Conservation (phyloP, 2,113 vertebrate genomes). For the Empidonax alnorum region DNA sequence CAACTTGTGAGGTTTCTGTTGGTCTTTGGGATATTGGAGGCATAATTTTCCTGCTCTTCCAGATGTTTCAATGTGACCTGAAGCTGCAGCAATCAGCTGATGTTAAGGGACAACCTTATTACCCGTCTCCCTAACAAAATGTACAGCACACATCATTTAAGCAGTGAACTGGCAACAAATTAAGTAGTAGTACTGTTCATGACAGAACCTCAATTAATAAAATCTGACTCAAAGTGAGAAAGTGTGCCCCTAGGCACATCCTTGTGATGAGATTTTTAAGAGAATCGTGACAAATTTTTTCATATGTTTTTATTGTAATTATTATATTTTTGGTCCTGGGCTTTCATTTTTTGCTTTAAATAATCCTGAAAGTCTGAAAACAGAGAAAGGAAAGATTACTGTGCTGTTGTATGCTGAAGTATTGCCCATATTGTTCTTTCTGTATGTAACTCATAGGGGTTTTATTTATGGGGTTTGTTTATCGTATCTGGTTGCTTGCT, state of each 20-base stretch:
- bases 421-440: background rate
- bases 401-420: background rate
- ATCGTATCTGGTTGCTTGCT: background rate
- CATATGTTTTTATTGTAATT: background rate
- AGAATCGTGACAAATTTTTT: background rate
- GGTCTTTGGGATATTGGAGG: background rate
- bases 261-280: background rate
- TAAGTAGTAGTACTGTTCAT: background rate
- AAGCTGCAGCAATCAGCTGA: background rate
- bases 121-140: background rate
- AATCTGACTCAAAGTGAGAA: background rate
- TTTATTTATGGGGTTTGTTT: slow-evolving; percentile 23
- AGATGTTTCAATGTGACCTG: background rate
- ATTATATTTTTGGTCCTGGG: background rate
- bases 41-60: background rate
- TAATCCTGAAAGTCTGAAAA: background rate
- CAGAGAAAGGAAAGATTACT: background rate
- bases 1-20: background rate
- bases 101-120: background rate
- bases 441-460: background rate
- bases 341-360: background rate
- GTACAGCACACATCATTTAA: background rate
- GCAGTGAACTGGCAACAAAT: background rate
- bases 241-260: background rate
- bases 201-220: slow-evolving; percentile 31